A percentile compares a stretch with the other conserved stretches of the same genome.
phyloP scores from a whole-genome alignment of 2,113 vertebrate species.

The Poeciliopsis prolifica region DNA sequence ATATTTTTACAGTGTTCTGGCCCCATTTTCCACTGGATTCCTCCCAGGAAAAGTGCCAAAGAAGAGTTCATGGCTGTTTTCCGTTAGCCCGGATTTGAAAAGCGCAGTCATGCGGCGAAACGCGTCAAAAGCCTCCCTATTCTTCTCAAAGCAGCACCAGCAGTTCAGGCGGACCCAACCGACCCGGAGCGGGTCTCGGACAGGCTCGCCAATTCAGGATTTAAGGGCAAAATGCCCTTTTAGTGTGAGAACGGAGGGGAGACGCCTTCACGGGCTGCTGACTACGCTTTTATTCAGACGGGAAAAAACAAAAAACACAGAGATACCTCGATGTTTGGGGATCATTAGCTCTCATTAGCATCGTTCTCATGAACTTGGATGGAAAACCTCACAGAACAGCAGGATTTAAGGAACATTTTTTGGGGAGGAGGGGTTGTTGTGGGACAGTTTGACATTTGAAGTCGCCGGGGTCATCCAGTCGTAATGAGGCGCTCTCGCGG shows the following conservation, averaged over 20 bases:
- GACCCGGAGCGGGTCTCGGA: constrained; percentile 72
- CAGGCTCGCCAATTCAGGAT: constrained; percentile 73
- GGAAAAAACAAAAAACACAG: constrained; percentile 75
- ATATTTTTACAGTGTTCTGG: no score
- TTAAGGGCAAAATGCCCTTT: constrained; percentile 79
- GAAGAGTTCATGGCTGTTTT: constrained; percentile 37
- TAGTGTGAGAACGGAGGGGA: constrained; percentile 87
- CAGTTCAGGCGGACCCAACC: constrained; percentile 70
- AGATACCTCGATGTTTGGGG: constrained; percentile 87
- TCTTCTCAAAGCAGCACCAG: constrained; percentile 76
- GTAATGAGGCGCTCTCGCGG: constrained; percentile 84
- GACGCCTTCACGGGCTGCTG: constrained; percentile 97
- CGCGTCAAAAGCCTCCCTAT: constrained; percentile 80
- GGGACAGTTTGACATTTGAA: constrained; percentile 80
- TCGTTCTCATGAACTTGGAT: constrained; percentile 71
- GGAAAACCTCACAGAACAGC: constrained; percentile 24
- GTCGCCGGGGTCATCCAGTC: constrained; percentile 80
- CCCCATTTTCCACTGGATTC: constrained; percentile 40
- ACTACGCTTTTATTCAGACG: constrained; percentile 88
- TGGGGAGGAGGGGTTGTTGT: constrained; percentile 40
- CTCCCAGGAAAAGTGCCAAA: constrained; percentile 54
- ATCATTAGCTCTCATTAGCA: constrained; percentile 94
- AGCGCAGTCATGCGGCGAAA: constrained; percentile 89
- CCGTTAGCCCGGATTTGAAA: constrained; percentile 79
- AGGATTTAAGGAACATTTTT: constrained; percentile 70